Conservation (phyloP, 2,888 invertebrate species). For the Drosophila merina region DNA sequence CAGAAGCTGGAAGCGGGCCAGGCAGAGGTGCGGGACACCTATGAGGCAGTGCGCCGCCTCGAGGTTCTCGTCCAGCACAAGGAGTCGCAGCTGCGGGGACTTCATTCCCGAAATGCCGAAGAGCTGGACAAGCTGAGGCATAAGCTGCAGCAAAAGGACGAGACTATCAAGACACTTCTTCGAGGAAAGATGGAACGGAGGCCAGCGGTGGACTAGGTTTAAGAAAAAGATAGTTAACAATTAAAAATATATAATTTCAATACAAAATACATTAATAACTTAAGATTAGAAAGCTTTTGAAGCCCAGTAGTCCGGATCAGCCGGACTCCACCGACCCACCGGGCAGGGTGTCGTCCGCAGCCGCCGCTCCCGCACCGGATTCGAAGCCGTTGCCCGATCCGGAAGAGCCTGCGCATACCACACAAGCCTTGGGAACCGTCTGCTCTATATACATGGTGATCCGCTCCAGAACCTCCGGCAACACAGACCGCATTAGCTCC, state of each 20-base stretch:
- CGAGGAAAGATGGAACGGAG: slow-evolving; percentile 65
- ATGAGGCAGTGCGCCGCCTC: slow-evolving; percentile 81
- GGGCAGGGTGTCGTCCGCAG: slow-evolving; percentile 36
- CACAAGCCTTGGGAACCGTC: slow-evolving; percentile 74
- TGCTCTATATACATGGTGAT: slow-evolving; percentile 83
- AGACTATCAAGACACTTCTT: slow-evolving; percentile 82
- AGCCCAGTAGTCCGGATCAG: slow-evolving; percentile 69
- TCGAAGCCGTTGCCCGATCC: slow-evolving; percentile 31
- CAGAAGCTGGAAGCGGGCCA: slow-evolving; percentile 82
- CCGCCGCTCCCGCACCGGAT: slow-evolving; percentile 29
- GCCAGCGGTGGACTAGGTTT: slow-evolving; percentile 60
- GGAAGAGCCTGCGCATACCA: slow-evolving; percentile 61
- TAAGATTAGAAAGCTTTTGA: slow-evolving; percentile 71
- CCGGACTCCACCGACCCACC: slow-evolving; percentile 44
- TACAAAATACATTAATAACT: slow-evolving; percentile 78
- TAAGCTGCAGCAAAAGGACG: slow-evolving; percentile 83
- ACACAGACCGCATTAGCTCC: slow-evolving; percentile 89
- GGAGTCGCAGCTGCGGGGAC: slow-evolving; percentile 82
- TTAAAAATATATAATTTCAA: slow-evolving; percentile 80
- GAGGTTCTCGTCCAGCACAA: slow-evolving; percentile 83
- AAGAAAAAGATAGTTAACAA: slow-evolving; percentile 51
- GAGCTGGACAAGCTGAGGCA: slow-evolving; percentile 81
- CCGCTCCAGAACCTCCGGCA: slow-evolving; percentile 89
- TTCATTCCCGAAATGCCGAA: slow-evolving; percentile 79
- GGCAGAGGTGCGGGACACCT: slow-evolving; percentile 78